Percentiles rank a stretch among this genome's conserved stretches.
Evolutionary conservation across 1,140 invertebrate genomes (phyloP).

Genomic region (Hypsibius dujardini): DNA sequence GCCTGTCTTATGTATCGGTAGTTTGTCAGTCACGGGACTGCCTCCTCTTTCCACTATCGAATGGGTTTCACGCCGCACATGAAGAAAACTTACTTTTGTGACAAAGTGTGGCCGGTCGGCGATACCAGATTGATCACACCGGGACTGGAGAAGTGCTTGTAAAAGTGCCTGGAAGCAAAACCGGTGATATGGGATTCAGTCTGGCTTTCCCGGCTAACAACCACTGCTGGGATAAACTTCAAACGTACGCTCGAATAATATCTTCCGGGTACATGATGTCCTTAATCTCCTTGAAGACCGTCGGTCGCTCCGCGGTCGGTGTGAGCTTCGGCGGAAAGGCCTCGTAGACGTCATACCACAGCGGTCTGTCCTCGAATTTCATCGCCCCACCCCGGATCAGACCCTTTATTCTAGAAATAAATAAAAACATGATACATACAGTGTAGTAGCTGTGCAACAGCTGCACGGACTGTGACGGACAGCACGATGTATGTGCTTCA

Average conservation of each 20-base stretch:
- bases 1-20: not conserved
- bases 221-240: too few relatives aligned
- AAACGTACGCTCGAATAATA: constrained; percentile 54
- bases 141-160: not conserved
- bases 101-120: not conserved
- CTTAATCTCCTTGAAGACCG: constrained; percentile 40
- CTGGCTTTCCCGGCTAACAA: too few relatives aligned
- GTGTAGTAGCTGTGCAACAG: not conserved
- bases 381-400: constrained; percentile 54
- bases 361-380: constrained; percentile 52
- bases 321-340: constrained; percentile 63
- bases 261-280: constrained; percentile 72
- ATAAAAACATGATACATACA: not conserved
- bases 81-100: not conserved
- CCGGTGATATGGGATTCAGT: too few relatives aligned
- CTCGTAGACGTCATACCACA: constrained; percentile 77
- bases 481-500: too few relatives aligned
- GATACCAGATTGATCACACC: not conserved
- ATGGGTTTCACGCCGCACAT: not conserved
- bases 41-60: not conserved
- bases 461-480: too few relatives aligned
- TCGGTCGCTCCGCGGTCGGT: constrained; percentile 48
- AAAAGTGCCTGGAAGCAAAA: not conserved
- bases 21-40: not conserved
- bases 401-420: constrained; percentile 45